Conservation (phyloP, 2,797 vertebrate genomes). For the Falco novaeseelandiae region DNA sequence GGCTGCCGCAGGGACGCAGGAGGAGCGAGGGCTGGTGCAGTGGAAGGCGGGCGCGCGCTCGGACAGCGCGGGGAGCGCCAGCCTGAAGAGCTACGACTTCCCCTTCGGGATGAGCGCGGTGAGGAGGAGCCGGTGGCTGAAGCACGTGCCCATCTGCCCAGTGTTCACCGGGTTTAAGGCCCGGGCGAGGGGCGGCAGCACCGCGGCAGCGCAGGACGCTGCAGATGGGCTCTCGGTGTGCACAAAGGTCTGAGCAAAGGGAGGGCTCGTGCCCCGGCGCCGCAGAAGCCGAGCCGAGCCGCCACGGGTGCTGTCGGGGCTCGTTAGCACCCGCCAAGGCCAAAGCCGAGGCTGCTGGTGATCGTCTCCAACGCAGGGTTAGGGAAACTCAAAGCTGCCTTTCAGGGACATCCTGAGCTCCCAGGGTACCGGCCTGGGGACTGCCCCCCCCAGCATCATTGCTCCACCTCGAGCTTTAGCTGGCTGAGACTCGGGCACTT, state of each 20-base stretch:
- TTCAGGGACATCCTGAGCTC: background rate
- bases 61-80: conserved; percentile 63
- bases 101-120: conserved; percentile 87
- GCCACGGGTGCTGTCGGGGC: accelerated
- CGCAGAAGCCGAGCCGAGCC: background rate
- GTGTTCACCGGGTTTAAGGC: conserved; percentile 83
- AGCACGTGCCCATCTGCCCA: conserved; percentile 87
- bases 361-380: background rate
- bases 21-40: conserved; percentile 89
- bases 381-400: background rate
- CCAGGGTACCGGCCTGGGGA: background rate
- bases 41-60: conserved; percentile 83
- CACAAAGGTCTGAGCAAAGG: conserved; percentile 73
- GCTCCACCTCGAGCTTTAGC: background rate
- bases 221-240: conserved; percentile 23
- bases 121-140: conserved; percentile 77
- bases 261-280: background rate
- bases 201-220: background rate
- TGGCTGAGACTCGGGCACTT: accelerated
- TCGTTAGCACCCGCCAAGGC: background rate
- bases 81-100: conserved; percentile 86
- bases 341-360: background rate
- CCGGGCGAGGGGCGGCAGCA: background rate
- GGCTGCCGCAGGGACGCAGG: conserved; percentile 78
- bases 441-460: accelerated